phyloP scores from a whole-genome alignment of 2,888 invertebrate genomes.

The Caenorhabditis becei region DNA sequence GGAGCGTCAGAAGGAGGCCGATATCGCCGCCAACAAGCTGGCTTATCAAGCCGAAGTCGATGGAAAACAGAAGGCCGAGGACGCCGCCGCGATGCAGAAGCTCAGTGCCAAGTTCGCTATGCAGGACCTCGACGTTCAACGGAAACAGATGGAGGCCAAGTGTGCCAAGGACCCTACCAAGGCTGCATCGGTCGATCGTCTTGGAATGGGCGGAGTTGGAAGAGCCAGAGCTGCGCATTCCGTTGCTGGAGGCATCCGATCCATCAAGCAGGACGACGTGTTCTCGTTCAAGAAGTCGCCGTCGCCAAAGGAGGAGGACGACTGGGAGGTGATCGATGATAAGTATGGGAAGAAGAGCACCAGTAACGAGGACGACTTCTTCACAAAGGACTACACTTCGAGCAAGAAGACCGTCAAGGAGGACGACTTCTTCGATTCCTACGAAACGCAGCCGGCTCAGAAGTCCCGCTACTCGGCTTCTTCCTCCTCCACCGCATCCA shows the following conservation, averaged over 20 bases:
- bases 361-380: slow-evolving; percentile 65
- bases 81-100: slow-evolving; percentile 51
- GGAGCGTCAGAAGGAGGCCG: slow-evolving; percentile 85
- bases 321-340: slow-evolving; percentile 79
- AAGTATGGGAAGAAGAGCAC: slow-evolving; percentile 41
- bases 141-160: slow-evolving; percentile 81
- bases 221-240: slow-evolving; percentile 74
- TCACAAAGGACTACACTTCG: slow-evolving; percentile 62
- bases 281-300: slow-evolving; percentile 45
- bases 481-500: slow-evolving; percentile 37
- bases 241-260: slow-evolving; percentile 76
- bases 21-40: slow-evolving; percentile 64
- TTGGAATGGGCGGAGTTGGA: slow-evolving; percentile 89
- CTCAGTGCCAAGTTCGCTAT: slow-evolving; percentile 86
- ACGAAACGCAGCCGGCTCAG: slow-evolving; percentile 67
- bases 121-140: slow-evolving; percentile 86
- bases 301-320: slow-evolving; percentile 70
- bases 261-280: slow-evolving; percentile 73
- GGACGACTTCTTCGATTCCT: slow-evolving; percentile 79
- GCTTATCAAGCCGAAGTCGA: slow-evolving; percentile 61
- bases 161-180: slow-evolving; percentile 88
- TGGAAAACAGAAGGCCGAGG: slow-evolving; percentile 34
- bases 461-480: slow-evolving; percentile 66
- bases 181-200: slow-evolving; percentile 91
- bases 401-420: slow-evolving; percentile 60